Base-by-base conservation (phyloP, 2,113 vertebrate genomes). In the Prochilodus magdalenae region DNA sequence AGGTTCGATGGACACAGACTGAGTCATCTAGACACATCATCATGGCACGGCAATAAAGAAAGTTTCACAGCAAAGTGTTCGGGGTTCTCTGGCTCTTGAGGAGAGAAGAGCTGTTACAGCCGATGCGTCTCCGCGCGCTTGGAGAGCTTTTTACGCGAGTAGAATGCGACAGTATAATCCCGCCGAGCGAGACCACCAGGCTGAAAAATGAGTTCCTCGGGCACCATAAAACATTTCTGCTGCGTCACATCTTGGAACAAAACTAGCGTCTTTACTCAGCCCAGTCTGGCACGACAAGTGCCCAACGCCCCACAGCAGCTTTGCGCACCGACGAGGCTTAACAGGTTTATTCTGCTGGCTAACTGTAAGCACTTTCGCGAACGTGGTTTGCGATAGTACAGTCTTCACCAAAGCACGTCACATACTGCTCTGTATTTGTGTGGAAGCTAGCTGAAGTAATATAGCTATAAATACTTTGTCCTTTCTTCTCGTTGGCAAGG, bases 121-220 rank as follows among this genome's bases (percentile, higher is more conserved):
- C 6, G 53, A 57, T 8, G 53, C 53, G 53, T n/a, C 18, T 57
- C 40, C 40, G 40, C 40, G 40, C 40, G 40, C 11, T 44, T 44
- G 93, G 93, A 90, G 84, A 92, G 88, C 36, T 88, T 85, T 87
- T 95, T 94, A 94, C 93, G 93, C 93, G 89, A 88, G 55, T 30
- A 65, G 60, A 65, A 86, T 78, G 15, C 20, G 7, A 3, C 1
- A 57, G 33, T 79, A 90, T 87, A 29, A 15, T 12, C 30, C 27
- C 53, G 27, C 16, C 65, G 75, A 8, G 7, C 18, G 44, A 60
- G 59, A 78, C 26, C 30, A 0, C 29, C n/a, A 62, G 59, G 6
- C 49, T 44, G 5, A 0, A 5, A 72, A 71, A 53, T 8, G 0
- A 0, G 44, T n/a, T 7, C 74, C 51, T 63, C 29, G 29, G 26